A percentile compares a stretch with the other conserved stretches of the same genome.
Evolutionary conservation across 2,113 vertebrate species (phyloP).

Genomic region (Myodes glareolus): DNA sequence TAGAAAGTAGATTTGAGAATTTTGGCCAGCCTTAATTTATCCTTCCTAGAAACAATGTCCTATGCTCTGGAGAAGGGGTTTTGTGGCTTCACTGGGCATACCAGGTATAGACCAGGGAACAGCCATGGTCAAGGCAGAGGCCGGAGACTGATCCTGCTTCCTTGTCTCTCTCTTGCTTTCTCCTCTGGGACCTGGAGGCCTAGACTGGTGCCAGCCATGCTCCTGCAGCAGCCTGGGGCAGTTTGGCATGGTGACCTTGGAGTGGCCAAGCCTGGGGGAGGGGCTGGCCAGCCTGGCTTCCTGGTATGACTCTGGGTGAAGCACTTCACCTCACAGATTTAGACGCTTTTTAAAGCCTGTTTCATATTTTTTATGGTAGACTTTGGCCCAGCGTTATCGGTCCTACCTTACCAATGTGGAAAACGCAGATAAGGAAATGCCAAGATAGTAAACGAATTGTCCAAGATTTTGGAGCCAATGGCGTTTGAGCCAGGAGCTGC

Average conservation of each 20-base stretch:
- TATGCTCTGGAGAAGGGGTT: neutral
- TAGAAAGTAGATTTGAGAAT: neutral
- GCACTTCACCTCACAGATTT: neutral
- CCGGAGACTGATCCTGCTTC: rapidly evolving
- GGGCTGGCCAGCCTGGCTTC: neutral
- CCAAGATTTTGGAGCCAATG: constrained; percentile 2
- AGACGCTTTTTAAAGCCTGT: neutral
- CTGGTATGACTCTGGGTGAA: neutral
- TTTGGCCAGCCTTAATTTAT: too few species aligned
- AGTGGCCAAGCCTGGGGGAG: rapidly evolving
- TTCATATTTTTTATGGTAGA: constrained; percentile 17
- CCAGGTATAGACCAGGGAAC: too few species aligned
- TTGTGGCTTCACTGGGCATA: rapidly evolving
- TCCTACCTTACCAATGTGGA: constrained; percentile 27
- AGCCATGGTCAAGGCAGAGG: rapidly evolving
- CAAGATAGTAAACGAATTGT: constrained; percentile 2
- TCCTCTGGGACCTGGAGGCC: neutral
- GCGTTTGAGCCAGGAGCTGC: neutral
- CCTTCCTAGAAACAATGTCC: too few species aligned
- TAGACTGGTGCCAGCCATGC: neutral
- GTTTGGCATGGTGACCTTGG: neutral
- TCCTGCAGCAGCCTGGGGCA: neutral
- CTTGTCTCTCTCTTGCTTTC: neutral
- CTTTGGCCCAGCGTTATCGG: neutral
- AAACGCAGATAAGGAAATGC: constrained; percentile 43